These are phyloP conservation scores for Sylvilagus floridanus DNA, from an alignment of 2,797 vertebrate species.

Conservation along the genomic window DNA sequence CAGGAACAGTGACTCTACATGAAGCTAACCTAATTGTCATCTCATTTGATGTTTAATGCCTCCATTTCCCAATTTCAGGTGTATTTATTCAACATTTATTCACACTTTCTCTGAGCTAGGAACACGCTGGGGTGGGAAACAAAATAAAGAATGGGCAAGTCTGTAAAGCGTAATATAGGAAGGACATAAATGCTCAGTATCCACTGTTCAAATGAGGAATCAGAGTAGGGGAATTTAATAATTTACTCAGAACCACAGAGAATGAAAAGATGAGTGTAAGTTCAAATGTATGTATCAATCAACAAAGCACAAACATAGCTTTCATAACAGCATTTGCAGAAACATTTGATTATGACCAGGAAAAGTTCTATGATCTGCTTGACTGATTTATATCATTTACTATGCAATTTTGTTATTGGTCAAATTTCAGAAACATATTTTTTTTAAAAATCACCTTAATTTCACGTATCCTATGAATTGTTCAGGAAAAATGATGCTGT, in stretches of 20 bases:
- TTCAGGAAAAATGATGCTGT: not conserved
- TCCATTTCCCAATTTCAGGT: not conserved
- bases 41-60: not conserved
- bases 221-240: not conserved
- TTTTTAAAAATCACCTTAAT: not conserved
- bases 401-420: not conserved
- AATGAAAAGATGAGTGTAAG: not conserved
- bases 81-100: not conserved
- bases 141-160: not conserved
- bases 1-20: not conserved
- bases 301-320: not conserved
- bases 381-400: not conserved
- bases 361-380: not conserved
- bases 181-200: not conserved
- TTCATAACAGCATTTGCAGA: not conserved
- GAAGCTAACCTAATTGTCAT: not conserved
- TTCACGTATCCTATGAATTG: not conserved
- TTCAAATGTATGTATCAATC: not conserved
- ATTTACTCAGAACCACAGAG: not conserved
- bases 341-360: not conserved
- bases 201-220: not conserved
- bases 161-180: not conserved
- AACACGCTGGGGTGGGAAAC: not conserved
- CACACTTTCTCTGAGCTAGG: not conserved
- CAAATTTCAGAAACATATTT: slow-evolving; percentile 40